Conservation (phyloP, 1,140 invertebrate genomes). For the Drosophila ercepeae region DNA sequence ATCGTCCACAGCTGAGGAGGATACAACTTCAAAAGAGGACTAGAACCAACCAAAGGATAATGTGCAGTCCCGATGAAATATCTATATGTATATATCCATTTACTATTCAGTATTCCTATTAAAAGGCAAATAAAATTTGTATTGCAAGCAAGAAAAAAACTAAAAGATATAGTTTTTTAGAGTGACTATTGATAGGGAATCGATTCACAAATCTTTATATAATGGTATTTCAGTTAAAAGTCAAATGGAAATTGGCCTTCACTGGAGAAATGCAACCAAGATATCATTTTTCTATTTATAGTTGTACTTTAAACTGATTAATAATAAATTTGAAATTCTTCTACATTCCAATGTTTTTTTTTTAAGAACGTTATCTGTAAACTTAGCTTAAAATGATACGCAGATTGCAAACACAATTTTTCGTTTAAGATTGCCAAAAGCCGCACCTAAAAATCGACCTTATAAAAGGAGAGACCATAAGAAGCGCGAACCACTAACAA, state of each 20-base stretch:
- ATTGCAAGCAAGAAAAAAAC: neutral
- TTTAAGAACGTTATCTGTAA: constrained; percentile 4
- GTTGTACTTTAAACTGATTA: constrained; percentile 6
- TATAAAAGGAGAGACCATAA: constrained; percentile 24
- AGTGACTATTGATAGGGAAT: too few species aligned
- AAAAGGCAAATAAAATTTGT: neutral
- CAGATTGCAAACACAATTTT: constrained; percentile 43
- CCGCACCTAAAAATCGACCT: constrained; percentile 20
- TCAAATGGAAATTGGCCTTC: neutral
- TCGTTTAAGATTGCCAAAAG: constrained; percentile 31
- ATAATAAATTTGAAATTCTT: neutral
- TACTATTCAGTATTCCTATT: constrained; percentile 1
- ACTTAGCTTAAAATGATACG: constrained; percentile 3
- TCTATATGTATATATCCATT: constrained; percentile 1
- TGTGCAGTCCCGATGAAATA: neutral
- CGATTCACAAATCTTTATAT: too few species aligned
- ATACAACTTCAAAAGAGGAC: neutral
- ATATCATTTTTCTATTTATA: constrained; percentile 20
- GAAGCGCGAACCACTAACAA: constrained; percentile 11
- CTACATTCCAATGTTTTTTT: neutral
- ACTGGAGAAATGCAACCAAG: too few species aligned
- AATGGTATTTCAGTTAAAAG: too few species aligned
- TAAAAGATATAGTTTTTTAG: too few species aligned
- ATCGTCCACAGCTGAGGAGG: neutral
- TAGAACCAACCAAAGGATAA: neutral